Evolutionary conservation across 2,888 invertebrate species (phyloP).

Genomic region (Galerucella pusilla): DNA sequence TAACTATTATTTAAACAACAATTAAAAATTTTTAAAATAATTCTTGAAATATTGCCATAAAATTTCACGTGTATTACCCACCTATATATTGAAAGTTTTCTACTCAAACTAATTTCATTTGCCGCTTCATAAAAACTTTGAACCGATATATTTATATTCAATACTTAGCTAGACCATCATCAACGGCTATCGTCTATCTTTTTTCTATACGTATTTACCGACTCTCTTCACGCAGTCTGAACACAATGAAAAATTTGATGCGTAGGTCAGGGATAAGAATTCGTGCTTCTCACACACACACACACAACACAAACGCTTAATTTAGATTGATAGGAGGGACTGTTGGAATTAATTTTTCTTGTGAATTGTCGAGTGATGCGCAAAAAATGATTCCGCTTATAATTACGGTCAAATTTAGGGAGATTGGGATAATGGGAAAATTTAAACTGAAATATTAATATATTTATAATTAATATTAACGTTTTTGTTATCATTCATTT

Average conservation of each 20-base stretch:
- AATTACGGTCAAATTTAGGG: not conserved
- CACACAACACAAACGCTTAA: constrained; percentile 33
- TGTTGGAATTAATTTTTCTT: constrained; percentile 27
- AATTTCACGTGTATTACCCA: too few species aligned
- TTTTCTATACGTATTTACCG: constrained; percentile 53
- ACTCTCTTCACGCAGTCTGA: constrained; percentile 51
- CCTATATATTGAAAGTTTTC: not conserved
- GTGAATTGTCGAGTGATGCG: not conserved
- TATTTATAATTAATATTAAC: too few species aligned
- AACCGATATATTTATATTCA: constrained; percentile 40
- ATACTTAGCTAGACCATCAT: constrained; percentile 49
- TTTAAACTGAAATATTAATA: too few species aligned
- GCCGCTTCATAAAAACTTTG: constrained; percentile 39
- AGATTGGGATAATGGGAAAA: not conserved
- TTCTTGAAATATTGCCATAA: too few species aligned
- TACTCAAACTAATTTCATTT: constrained; percentile 28
- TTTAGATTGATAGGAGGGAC: constrained; percentile 37
- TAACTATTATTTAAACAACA: too few species aligned
- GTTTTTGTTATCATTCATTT: too few species aligned
- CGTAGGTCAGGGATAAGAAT: constrained; percentile 57
- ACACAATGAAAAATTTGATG: constrained; percentile 55
- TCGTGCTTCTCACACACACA: constrained; percentile 47
- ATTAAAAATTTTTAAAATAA: too few species aligned
- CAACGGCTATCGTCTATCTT: constrained; percentile 57
- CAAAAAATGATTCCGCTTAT: too few species aligned